Percentiles rank a stretch among this genome's conserved stretches.
These are phyloP conservation scores for Lasioglossum baleicum DNA, from an alignment of 1,140 invertebrate species.

Conservation along the genomic window DNA sequence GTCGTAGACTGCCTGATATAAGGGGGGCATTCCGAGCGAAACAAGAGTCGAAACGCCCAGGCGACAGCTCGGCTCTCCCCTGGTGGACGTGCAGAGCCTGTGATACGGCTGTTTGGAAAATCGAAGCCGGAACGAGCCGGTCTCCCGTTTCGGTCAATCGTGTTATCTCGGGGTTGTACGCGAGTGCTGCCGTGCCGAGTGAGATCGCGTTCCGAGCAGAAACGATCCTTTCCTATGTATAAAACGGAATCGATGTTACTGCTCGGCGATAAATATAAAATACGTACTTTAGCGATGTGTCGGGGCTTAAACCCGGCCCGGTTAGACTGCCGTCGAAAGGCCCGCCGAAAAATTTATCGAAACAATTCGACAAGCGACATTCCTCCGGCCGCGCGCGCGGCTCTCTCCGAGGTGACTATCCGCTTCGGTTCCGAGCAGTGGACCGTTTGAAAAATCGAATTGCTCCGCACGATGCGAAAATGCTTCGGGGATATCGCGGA, in stretches of 20 bases:
- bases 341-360: constrained; percentile 7
- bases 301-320: neutral
- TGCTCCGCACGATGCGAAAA: neutral
- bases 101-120: neutral
- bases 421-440: no score
- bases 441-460: constrained; percentile 15
- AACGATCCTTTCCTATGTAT: constrained; percentile 1
- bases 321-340: constrained; percentile 10
- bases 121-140: neutral
- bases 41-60: neutral
- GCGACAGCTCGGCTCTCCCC: neutral
- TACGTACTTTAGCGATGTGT: constrained; percentile 4
- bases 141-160: neutral
- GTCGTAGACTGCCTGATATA: neutral
- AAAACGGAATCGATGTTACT: constrained; percentile 25
- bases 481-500: neutral
- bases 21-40: neutral
- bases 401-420: neutral
- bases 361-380: constrained; percentile 6
- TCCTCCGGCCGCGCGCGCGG: neutral
- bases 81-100: neutral
- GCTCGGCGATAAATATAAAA: constrained; percentile 28
- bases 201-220: neutral
- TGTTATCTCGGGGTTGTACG: neutral
- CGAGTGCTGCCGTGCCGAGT: neutral